Evolutionary conservation across 1,140 invertebrate species (phyloP), one percentile per base, ranked within the genome.

Genomic region (Drosophila azteca): DNA sequence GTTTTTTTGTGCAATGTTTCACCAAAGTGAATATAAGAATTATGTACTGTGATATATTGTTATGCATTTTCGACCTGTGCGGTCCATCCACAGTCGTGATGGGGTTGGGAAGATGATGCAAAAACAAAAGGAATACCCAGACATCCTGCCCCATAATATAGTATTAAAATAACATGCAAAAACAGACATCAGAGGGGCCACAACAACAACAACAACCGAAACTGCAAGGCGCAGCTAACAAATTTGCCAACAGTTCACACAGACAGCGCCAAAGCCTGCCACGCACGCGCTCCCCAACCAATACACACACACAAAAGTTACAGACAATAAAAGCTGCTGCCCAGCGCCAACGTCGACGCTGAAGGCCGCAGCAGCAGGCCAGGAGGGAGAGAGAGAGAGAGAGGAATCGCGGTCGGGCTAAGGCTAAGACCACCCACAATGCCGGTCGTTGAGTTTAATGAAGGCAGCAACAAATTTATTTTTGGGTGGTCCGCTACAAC

Each of bases 191-290:
- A 76, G 59, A 62, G 59, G 61, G 66, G 48, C n/a, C n/a, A n/a
- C 51, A 72, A 39, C 51, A 66, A 75, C 26, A 79, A 66, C 59
- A 77, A 45, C 51, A 66, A 75, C 26, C 75, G 63, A 54, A 77
- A 43, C 17, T 58, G 39, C 65, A 77, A 65, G 62, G 77, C 60
- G 80, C 65, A 78, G 81, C 69, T 87, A 87, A 87, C 82, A 87
- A 88, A 87, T 87, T 87, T 87, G 76, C 83, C 83, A 87, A 88
- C 83, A 87, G 71, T 79, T 87, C 63, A 69, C 41, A 59, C 49
- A 49, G 31, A 64, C 43, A 51, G 20, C 45, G 8, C 22, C 46
- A 66, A 74, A 85, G 82, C 83, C 83, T 83, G 83, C 83, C 79
- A 82, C 81, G 82, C 81, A 87, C 81, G 82, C 81, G 78, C 78